Conservation (phyloP, 2,888 invertebrate species). For the Prosapia bicincta region DNA sequence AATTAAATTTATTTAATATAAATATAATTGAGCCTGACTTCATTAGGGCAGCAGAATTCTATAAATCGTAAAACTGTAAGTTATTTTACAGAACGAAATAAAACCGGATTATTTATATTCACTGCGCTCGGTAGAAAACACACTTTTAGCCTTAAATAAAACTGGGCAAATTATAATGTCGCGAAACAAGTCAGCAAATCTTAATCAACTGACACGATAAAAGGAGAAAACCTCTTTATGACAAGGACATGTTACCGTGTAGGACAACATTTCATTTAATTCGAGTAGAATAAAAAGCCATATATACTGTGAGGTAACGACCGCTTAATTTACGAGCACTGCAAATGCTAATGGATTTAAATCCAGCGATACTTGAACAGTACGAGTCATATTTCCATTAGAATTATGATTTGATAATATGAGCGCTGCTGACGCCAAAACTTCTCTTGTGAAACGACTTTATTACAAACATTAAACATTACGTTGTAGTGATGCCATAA, state of each 20-base stretch:
- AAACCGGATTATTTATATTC: neutral
- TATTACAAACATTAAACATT: conserved; percentile 14
- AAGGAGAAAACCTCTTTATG: neutral
- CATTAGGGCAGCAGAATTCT: neutral
- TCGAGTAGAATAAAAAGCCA: too few species aligned
- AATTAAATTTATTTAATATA: too few species aligned
- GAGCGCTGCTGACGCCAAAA: conserved; percentile 1
- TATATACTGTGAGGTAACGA: neutral
- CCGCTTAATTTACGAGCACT: neutral
- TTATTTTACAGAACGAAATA: neutral
- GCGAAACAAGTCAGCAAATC: neutral
- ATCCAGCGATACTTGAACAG: neutral
- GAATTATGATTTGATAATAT: conserved; percentile 5
- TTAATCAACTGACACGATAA: neutral
- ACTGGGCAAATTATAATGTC: neutral
- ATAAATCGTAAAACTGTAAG: neutral
- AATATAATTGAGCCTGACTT: too few species aligned
- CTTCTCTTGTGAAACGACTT: conserved; percentile 7
- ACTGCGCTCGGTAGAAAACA: neutral
- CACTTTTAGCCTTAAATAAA: neutral
- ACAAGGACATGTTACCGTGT: neutral
- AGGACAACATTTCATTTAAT: neutral
- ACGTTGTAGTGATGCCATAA: conserved; percentile 4
- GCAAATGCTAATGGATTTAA: neutral
- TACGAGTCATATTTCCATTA: neutral